These are phyloP conservation scores for Zoanthus sansibaricus DNA, from an alignment of 92 coral and sea anemone genomes.

Conservation along the genomic window DNA sequence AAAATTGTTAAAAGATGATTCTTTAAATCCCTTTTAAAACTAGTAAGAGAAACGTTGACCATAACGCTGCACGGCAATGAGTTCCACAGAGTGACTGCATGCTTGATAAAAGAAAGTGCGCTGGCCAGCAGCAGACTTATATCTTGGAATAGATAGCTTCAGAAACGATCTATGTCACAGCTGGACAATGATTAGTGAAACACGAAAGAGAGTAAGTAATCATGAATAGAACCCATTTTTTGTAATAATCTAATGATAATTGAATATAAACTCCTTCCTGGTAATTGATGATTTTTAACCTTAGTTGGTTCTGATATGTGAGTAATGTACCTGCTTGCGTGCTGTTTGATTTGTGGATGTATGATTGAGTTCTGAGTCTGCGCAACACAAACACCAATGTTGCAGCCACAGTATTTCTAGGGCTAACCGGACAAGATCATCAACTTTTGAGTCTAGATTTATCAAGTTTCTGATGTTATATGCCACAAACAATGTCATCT, in stretches of 20 bases:
- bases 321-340: neutral
- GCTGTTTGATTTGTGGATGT: neutral
- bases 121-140: too few species aligned
- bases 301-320: neutral
- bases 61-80: too few species aligned
- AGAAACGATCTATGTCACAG: too few species aligned
- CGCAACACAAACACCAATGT: slow-evolving; percentile 75
- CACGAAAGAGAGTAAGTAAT: neutral
- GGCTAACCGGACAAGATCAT: slow-evolving; percentile 28
- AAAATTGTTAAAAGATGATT: too few species aligned
- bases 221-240: neutral
- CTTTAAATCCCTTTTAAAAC: too few species aligned
- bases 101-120: too few species aligned
- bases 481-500: slow-evolving; percentile 21
- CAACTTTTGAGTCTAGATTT: neutral
- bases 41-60: too few species aligned
- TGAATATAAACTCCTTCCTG: neutral
- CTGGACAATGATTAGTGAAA: too few species aligned
- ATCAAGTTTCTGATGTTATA: slow-evolving; percentile 10
- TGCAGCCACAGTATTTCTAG: slow-evolving; percentile 38
- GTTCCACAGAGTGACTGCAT: too few species aligned
- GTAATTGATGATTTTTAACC: neutral
- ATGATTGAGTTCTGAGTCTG: neutral
- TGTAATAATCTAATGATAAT: neutral
- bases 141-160: too few species aligned